phyloP scores from a whole-genome alignment of 2,797 vertebrate species.

The Gallinago solitaria region DNA sequence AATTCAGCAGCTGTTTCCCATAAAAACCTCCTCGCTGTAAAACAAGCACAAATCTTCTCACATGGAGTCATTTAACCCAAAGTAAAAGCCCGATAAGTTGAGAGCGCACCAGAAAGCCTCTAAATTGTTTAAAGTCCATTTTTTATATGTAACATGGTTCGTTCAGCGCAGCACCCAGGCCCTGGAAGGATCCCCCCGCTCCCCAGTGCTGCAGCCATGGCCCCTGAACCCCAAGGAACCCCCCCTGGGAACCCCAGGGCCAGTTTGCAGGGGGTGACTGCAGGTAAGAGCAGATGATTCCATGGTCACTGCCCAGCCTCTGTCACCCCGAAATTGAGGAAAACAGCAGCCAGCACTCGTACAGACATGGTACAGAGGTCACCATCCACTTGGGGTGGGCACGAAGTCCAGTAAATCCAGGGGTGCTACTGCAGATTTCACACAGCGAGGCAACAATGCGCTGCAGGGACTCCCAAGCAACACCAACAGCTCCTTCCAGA shows the following conservation, averaged over 20 bases:
- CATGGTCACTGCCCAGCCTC: accelerated
- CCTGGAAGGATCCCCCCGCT: background rate
- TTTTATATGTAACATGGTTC: background rate
- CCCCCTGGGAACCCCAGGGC: background rate
- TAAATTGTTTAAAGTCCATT: background rate
- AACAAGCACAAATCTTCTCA: background rate
- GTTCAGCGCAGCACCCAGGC: background rate
- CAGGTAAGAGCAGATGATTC: background rate
- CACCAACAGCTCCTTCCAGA: background rate
- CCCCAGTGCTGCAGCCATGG: accelerated
- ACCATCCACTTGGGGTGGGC: background rate
- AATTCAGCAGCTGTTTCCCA: background rate
- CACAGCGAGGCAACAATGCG: accelerated
- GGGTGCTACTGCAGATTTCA: background rate
- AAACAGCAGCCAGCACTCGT: background rate
- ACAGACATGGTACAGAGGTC: background rate
- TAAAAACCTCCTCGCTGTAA: background rate
- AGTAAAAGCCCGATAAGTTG: background rate
- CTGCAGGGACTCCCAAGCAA: background rate
- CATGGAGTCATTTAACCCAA: background rate
- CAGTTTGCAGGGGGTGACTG: background rate
- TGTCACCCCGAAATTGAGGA: accelerated
- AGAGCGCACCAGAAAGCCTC: background rate
- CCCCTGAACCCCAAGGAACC: background rate
- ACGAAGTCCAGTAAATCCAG: background rate